Conservation (phyloP, 2,888 invertebrate species). For the Synergus umbraculus region DNA sequence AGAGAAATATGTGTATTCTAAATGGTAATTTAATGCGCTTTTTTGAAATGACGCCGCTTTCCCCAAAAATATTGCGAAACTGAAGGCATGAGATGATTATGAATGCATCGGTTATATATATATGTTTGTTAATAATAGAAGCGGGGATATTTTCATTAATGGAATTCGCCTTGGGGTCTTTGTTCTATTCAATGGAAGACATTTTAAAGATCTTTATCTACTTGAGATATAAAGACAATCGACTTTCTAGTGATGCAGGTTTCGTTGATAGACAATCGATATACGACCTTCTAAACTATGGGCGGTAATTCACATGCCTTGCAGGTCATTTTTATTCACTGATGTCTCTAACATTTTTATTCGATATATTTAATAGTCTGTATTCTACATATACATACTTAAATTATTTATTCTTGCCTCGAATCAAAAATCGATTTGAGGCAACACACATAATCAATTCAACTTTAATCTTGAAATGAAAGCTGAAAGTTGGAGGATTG, state of each 20-base stretch:
- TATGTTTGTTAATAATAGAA: neutral
- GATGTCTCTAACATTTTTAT: neutral
- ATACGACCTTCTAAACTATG: neutral
- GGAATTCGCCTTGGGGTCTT: neutral
- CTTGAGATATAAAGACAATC: neutral
- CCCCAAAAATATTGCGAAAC: neutral
- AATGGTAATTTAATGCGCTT: neutral
- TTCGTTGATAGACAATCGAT: constrained; percentile 5
- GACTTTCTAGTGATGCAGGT: neutral
- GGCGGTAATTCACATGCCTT: neutral
- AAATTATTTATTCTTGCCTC: neutral
- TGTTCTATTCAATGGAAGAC: neutral
- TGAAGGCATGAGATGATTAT: no score
- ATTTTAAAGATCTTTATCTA: neutral
- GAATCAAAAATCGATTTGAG: neutral
- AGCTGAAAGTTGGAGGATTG: neutral
- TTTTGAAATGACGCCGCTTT: neutral
- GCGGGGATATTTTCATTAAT: neutral
- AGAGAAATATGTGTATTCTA: neutral
- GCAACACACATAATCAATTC: neutral
- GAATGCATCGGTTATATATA: no score
- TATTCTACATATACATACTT: no score
- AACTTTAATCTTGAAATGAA: neutral
- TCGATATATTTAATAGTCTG: neutral
- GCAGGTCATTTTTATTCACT: neutral